These are phyloP conservation scores for Bombus pascuorum DNA, from an alignment of 1,140 invertebrate species.

Conservation along the genomic window DNA sequence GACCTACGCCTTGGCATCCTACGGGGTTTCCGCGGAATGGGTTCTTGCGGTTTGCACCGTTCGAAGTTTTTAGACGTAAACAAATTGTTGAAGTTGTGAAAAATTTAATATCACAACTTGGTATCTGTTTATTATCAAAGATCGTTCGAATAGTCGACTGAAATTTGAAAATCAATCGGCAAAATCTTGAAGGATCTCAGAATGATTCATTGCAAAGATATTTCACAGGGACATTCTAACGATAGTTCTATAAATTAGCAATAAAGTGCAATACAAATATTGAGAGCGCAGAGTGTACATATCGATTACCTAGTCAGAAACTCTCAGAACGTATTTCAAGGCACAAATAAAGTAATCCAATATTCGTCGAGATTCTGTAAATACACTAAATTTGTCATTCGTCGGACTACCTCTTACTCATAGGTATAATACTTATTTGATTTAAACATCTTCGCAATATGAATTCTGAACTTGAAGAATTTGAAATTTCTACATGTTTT, in stretches of 20 bases:
- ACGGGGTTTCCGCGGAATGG: too few relatives aligned
- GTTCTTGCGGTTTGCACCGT: neutral
- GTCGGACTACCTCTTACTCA: neutral
- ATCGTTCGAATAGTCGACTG: neutral
- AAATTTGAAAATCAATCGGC: too few relatives aligned
- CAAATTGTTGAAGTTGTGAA: neutral
- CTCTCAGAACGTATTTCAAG: neutral
- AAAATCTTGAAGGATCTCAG: neutral
- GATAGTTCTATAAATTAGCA: neutral
- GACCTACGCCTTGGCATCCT: neutral
- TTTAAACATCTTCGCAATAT: neutral
- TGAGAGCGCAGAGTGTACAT: neutral
- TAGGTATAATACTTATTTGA: neutral
- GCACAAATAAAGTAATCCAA: neutral
- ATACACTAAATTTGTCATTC: neutral
- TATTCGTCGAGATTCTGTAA: neutral
- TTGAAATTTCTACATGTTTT: neutral
- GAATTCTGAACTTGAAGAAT: neutral
- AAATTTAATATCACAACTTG: neutral
- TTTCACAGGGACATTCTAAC: too few relatives aligned
- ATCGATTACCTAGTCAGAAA: constrained; percentile 11
- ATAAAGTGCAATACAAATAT: neutral
- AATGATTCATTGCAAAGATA: neutral
- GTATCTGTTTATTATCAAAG: neutral
- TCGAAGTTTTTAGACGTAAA: neutral